Evolutionary conservation across 1,140 invertebrate genomes (phyloP), one percentile per base, ranked within the genome.

Genomic region (Drosophila takahashii): DNA sequence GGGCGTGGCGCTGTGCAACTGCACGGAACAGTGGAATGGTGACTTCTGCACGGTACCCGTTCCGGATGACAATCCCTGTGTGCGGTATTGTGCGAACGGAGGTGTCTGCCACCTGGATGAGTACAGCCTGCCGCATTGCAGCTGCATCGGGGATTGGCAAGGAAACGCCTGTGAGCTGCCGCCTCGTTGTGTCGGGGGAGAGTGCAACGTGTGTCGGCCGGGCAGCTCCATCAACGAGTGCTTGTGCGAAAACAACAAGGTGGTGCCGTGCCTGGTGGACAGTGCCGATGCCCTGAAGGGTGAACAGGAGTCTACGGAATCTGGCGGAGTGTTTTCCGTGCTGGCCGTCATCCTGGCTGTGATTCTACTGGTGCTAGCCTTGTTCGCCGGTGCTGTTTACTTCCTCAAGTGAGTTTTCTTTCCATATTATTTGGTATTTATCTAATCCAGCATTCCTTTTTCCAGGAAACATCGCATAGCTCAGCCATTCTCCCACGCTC

Each of bases 401-500:
- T 81, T 92, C 42, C 77, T 92, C 11, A 92, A 80, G 91, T 92
- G 29, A 81, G 78, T 91, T 13, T 1, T 15, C 9, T 41, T 11
- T 7, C 1, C 1, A 6, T 2, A 16, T 1, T 1, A 13, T 42
- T 44, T 3, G 0, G 37, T 0, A n/a, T n/a, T 2, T 37, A 10
- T 27, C 13, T 60, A 22, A 62, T 34, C 32, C 15, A 4, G 57
- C 3, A n/a, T n/a, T 27, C 70, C 48, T 32, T 74, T 8, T 81
- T 62, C 36, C 51, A 92, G 91, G 60, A 90, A 91, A 86, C 90
- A 78, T 89, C 85, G 62, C 92, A 95, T 94, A 77, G 94, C 94
- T 26, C 93, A 93, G 76, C 93, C 95, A 32, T 97, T 97, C 91
- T 94, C 95, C 70, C 96, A 97, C 93, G 95, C 95, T 32, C 93